Percentiles rank a stretch among this genome's conserved stretches.
Conservation (phyloP, 2,113 vertebrate species). For the Diphyllodes magnificus region DNA sequence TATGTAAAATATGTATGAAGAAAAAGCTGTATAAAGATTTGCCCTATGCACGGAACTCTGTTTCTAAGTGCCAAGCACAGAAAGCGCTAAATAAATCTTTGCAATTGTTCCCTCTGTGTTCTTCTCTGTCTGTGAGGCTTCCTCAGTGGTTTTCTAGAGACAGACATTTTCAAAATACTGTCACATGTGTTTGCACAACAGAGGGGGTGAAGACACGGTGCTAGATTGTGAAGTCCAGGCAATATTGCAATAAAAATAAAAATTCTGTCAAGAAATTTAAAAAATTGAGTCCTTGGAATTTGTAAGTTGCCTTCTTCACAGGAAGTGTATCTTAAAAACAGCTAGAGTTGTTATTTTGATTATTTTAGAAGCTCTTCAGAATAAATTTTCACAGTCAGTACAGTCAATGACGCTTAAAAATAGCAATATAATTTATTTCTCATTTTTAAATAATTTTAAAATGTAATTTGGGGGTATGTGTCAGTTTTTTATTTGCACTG, state of each 20-base stretch:
- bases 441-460: not conserved
- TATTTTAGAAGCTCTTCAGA: not conserved
- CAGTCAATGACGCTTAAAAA: not conserved
- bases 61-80: slow-evolving; percentile 95
- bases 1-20: slow-evolving; percentile 85
- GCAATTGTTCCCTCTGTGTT: slow-evolving; percentile 68
- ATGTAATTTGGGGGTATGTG: not conserved
- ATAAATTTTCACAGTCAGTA: not conserved
- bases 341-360: not conserved
- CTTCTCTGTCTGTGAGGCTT: slow-evolving; percentile 18
- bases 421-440: not conserved
- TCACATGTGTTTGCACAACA: not conserved
- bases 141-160: not conserved
- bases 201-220: not conserved
- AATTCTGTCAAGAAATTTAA: not conserved
- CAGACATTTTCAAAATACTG: not conserved
- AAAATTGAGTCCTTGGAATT: not conserved
- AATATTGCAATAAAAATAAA: not conserved
- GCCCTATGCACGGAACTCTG: slow-evolving; percentile 86
- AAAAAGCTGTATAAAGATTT: slow-evolving; percentile 82
- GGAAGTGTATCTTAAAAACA: not conserved
- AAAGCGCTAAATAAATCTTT: slow-evolving; percentile 90
- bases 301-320: not conserved
- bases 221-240: not conserved
- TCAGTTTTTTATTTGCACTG: not conserved